phyloP scores from a whole-genome alignment of 1,140 invertebrate species.

The Paracyclopina nana region DNA sequence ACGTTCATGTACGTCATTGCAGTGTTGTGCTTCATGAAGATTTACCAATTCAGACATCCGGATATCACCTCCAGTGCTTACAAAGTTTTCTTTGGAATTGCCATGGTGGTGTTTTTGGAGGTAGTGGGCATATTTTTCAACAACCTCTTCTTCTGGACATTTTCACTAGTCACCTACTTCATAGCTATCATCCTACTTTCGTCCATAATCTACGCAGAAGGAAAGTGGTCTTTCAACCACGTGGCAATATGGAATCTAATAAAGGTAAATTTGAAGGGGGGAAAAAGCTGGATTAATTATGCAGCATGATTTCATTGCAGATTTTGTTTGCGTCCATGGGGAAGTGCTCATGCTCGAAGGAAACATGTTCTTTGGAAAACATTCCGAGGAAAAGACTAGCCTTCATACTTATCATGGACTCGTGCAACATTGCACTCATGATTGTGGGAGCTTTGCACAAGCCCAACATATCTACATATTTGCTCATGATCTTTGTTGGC shows the following conservation, averaged over 20 bases:
- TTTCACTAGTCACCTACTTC: conserved; percentile 52
- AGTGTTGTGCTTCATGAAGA: conserved; percentile 64
- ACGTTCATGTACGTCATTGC: conserved; percentile 83
- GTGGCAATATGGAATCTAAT: not conserved
- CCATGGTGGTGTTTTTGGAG: conserved; percentile 54
- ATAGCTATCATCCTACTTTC: conserved; percentile 45
- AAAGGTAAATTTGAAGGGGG: not conserved
- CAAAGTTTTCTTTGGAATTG: conserved; percentile 52
- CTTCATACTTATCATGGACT: conserved; percentile 40
- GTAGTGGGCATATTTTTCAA: conserved; percentile 38
- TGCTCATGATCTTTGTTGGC: conserved; percentile 57
- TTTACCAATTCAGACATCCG: conserved; percentile 72
- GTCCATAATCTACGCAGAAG: conserved; percentile 67
- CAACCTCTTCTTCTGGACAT: conserved; percentile 40
- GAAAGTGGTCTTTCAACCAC: conserved; percentile 22
- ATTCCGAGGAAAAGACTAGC: not conserved
- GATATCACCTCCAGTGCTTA: conserved; percentile 72
- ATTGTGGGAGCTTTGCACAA: conserved; percentile 23
- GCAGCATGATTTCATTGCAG: no score
- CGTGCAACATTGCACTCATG: conserved; percentile 49
- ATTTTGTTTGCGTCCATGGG: no score
- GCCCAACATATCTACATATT: conserved; percentile 34
- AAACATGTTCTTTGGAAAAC: no score
- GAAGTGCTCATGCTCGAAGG: no score
- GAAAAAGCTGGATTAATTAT: not conserved